Percentiles rank a stretch among this genome's conserved stretches.
Evolutionary conservation across 2,797 vertebrate species (phyloP).

Genomic region (Sandelia bainsii): DNA sequence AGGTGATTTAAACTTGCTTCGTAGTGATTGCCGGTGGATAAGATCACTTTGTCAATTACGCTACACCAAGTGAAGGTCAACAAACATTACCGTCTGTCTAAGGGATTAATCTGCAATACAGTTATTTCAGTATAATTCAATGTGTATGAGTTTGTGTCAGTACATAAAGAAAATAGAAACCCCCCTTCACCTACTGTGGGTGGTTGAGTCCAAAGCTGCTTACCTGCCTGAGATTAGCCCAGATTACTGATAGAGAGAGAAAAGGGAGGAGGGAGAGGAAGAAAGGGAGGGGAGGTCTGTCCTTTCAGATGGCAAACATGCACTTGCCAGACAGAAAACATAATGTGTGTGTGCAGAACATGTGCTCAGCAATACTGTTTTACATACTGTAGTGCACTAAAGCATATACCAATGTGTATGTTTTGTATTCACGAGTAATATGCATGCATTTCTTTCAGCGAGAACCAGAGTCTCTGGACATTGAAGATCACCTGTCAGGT

Average conservation of each 20-base stretch:
- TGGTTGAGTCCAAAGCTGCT: slow-evolving; percentile 83
- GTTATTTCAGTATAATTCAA: background rate
- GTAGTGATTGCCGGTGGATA: background rate
- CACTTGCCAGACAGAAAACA: slow-evolving; percentile 54
- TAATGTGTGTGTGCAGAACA: slow-evolving; percentile 31
- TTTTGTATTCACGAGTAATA: slow-evolving; percentile 15
- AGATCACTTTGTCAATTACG: background rate
- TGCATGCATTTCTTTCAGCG: slow-evolving; percentile 56
- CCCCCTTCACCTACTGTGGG: slow-evolving; percentile 47
- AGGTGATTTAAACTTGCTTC: slow-evolving; percentile 35
- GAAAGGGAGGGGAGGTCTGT: slow-evolving; percentile 73
- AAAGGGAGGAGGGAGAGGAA: slow-evolving; percentile 58
- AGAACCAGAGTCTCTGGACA: slow-evolving; percentile 89
- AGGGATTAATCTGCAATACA: background rate
- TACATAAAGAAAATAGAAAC: slow-evolving; percentile 35
- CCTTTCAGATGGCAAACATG: slow-evolving; percentile 64
- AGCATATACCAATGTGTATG: background rate
- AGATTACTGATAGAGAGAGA: slow-evolving; percentile 78
- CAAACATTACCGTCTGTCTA: background rate
- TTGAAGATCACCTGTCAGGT: slow-evolving; percentile 92
- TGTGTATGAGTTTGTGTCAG: slow-evolving; percentile 35
- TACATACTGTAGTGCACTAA: background rate
- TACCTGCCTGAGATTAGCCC: slow-evolving; percentile 83
- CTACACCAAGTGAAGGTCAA: background rate
- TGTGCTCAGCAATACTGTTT: slow-evolving; percentile 39